Evolutionary conservation across 2,113 vertebrate genomes (phyloP), one percentile per base, ranked within the genome.

Genomic region (Perca fluviatilis): DNA sequence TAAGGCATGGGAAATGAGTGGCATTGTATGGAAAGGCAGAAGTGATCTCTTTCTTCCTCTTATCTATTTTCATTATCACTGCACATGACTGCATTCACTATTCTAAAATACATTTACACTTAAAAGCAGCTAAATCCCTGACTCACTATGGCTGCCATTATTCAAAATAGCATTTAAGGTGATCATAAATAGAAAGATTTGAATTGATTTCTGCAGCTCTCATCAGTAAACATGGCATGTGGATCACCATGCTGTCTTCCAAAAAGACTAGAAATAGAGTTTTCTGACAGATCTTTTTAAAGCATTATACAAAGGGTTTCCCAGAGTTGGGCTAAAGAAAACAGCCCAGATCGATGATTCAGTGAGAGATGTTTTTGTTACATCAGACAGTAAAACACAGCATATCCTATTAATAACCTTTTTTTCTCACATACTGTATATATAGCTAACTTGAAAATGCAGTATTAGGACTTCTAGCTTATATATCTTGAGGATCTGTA

Each of bases 11-110:
- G 58, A 61, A 89, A 82, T 82, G 54, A 50, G 68, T 57, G 49
- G 30, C 53, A 75, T 84, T 71, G 74, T 74, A 83, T 74, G 62
- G 64, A 87, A 76, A 86, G 49, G 60, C 67, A 82, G 88, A 89
- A 88, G 82, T 90, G 74, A 76, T 61, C 56, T 72, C 25, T 83
- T 65, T 54, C 71, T 93, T 90, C 84, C 78, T 84, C 79, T 86
- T 86, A 87, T 89, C 27, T 80, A 25, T 70, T 84, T 86, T 85
- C 85, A 79, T 79, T 71, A 47, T 8, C 25, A 43, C 25, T 57
- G 12, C 66, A 68, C 77, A 65, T 70, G 53, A 79, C 68, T 49
- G 6, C 25, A 68, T 69, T 74, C 60, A 56, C 50, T 73, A 46
- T 62, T 70, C 23, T 4, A 11, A 72, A 62, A 67, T 23, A 14